Evolutionary conservation across 2,888 invertebrate species (phyloP).

Genomic region (Nephrotoma appendiculata): DNA sequence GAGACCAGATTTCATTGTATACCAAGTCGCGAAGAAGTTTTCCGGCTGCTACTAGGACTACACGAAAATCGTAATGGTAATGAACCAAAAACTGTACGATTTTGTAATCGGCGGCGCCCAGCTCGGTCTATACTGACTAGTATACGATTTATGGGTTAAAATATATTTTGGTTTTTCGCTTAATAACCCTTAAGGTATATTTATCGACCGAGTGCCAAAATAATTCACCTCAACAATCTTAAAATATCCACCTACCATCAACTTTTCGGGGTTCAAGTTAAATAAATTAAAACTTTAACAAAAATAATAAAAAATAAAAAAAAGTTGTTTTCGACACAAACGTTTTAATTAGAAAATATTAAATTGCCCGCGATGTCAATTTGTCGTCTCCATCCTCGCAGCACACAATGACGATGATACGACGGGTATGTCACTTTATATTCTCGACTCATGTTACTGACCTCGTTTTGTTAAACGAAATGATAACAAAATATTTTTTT

Average conservation of each 20-base stretch:
- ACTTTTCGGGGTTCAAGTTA: background rate
- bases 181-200: background rate
- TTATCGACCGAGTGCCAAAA: background rate
- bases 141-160: slow-evolving; percentile 44
- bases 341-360: no score
- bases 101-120: slow-evolving; percentile 46
- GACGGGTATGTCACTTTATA: no score
- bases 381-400: no score
- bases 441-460: no score
- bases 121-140: slow-evolving; percentile 45
- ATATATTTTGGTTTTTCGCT: background rate
- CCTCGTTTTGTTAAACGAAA: no score
- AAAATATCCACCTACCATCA: background rate
- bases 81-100: slow-evolving; percentile 39
- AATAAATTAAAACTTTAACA: no score
- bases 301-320: background rate
- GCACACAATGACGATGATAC: no score
- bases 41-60: slow-evolving; percentile 41
- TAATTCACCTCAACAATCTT: background rate
- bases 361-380: no score
- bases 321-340: no score
- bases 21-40: slow-evolving; percentile 46
- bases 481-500: no score
- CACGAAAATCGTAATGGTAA: slow-evolving; percentile 44
- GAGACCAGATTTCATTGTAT: slow-evolving; percentile 44